A percentile compares a stretch with the other conserved stretches of the same genome.
phyloP scores from a whole-genome alignment of 2,888 invertebrate genomes.

The Notocelia uddmanniana region DNA sequence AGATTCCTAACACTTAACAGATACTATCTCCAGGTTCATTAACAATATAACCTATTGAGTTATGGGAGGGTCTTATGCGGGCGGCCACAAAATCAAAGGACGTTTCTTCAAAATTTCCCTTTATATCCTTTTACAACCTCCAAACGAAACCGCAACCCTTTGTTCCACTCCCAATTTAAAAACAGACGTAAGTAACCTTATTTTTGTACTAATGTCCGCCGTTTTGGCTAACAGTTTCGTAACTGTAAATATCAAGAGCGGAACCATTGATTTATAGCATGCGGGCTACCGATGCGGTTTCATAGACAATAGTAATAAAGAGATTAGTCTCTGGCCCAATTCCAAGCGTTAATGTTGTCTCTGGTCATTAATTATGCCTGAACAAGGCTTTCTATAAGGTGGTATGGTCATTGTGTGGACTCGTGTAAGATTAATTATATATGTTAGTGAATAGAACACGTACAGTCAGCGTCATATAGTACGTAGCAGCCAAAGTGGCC shows the following conservation, averaged over 20 bases:
- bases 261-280: conserved; percentile 34
- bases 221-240: conserved; percentile 1
- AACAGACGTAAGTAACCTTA: background rate
- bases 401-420: conserved; percentile 24
- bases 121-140: conserved; percentile 25
- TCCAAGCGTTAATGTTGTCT: conserved; percentile 32
- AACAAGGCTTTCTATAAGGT: conserved; percentile 13
- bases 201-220: background rate
- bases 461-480: too few relatives aligned
- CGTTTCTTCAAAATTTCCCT: conserved; percentile 13
- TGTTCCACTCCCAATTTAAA: background rate
- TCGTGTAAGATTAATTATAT: conserved; percentile 17
- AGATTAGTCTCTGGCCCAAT: conserved; percentile 27
- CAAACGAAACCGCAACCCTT: conserved; percentile 20
- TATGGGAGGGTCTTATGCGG: conserved; percentile 10
- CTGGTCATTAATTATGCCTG: conserved; percentile 23
- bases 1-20: background rate
- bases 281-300: conserved; percentile 25
- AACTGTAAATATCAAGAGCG: conserved; percentile 30
- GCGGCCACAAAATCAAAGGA: conserved; percentile 19
- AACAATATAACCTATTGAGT: conserved; percentile 4
- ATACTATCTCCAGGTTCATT: conserved; percentile 7
- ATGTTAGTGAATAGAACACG: background rate
- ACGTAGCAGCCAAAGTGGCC: too few relatives aligned
- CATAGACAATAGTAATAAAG: conserved; percentile 18